Conservation (phyloP, 2,888 invertebrate species). For the Noctua janthe region DNA sequence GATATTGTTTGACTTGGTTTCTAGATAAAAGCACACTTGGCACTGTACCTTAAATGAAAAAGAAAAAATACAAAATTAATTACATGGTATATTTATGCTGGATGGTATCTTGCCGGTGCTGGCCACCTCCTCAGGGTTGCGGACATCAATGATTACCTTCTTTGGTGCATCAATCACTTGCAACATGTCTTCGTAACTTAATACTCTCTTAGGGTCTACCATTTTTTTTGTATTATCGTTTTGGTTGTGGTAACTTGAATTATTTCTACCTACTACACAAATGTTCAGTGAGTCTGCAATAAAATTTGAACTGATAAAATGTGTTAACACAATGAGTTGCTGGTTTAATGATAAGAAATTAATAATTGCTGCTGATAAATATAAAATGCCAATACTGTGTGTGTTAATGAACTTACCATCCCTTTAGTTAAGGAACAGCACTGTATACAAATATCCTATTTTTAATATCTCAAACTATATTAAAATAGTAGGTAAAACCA, state of each 20-base stretch:
- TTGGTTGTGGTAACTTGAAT: conserved; percentile 51
- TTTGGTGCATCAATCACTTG: conserved; percentile 82
- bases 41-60: background rate
- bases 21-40: background rate
- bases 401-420: background rate
- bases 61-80: conserved; percentile 55
- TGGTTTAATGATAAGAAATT: background rate
- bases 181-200: conserved; percentile 85
- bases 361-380: background rate
- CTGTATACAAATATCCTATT: background rate
- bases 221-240: conserved; percentile 69
- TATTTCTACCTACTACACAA: conserved; percentile 25
- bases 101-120: conserved; percentile 93
- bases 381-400: background rate
- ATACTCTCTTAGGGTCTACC: conserved; percentile 82
- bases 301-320: conserved; percentile 12
- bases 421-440: background rate
- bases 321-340: background rate
- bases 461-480: background rate
- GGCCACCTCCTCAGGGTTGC: conserved; percentile 93
- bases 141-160: conserved; percentile 93
- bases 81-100: conserved; percentile 95
- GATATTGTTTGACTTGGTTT: background rate
- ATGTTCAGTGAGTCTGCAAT: conserved; percentile 39
- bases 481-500: background rate